A percentile compares a stretch with the other conserved stretches of the same genome.
phyloP scores from a whole-genome alignment of 2,888 invertebrate genomes.

The Cyrtodaria siliqua region DNA sequence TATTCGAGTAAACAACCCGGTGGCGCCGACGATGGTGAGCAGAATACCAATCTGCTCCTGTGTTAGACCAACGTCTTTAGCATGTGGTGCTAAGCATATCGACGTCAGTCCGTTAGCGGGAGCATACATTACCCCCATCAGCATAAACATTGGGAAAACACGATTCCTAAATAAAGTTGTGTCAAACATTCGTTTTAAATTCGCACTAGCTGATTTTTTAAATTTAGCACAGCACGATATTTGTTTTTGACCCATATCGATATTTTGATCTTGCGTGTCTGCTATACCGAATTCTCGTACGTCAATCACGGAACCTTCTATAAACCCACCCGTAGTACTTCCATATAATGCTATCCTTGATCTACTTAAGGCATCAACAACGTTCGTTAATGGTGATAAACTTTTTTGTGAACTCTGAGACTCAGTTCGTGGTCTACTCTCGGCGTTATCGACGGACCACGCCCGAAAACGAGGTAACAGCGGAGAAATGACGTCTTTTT shows the following conservation, averaged over 20 bases:
- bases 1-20: conserved; percentile 37
- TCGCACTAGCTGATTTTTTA: neutral
- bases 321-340: conserved; percentile 30
- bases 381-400: conserved; percentile 15
- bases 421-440: conserved; percentile 8
- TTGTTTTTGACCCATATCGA: neutral
- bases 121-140: conserved; percentile 41
- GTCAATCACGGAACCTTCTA: conserved; percentile 46
- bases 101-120: conserved; percentile 25
- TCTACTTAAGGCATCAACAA: conserved; percentile 43
- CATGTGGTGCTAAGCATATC: conserved; percentile 46
- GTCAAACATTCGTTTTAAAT: conserved; percentile 26
- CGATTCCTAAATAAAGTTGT: conserved; percentile 16
- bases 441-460: conserved; percentile 30
- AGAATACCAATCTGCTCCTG: conserved; percentile 46
- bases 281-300: conserved; percentile 6
- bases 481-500: conserved; percentile 15
- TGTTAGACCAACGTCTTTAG: conserved; percentile 47
- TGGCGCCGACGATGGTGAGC: conserved; percentile 48
- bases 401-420: conserved; percentile 7
- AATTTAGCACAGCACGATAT: neutral
- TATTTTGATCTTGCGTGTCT: too few relatives aligned
- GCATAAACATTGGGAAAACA: conserved; percentile 46
- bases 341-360: conserved; percentile 50
- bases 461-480: conserved; percentile 34